phyloP scores from a whole-genome alignment of 2,113 vertebrate genomes.

The Ariopsis seemanni region DNA sequence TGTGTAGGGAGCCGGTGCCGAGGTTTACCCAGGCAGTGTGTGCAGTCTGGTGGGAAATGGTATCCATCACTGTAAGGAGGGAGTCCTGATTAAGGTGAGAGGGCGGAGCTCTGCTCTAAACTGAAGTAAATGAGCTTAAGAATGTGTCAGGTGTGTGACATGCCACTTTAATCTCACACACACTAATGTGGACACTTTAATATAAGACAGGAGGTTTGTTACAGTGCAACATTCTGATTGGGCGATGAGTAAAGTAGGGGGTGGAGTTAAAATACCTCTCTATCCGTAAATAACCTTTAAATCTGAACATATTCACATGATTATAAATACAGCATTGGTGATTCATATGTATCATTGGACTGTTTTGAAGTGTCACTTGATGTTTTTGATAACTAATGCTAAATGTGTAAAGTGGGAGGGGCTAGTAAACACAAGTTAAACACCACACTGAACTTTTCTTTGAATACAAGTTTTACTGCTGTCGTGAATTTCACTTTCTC shows the following conservation, averaged over 20 bases:
- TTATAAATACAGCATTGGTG: neutral
- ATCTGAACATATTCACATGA: neutral
- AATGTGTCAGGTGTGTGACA: neutral
- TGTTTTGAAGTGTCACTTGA: neutral
- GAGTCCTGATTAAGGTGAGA: slow-evolving; percentile 93
- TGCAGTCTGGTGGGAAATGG: slow-evolving; percentile 83
- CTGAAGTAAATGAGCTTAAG: neutral
- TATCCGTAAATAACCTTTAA: neutral
- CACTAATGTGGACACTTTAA: neutral
- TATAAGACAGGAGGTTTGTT: neutral
- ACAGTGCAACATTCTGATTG: neutral
- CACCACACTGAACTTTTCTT: neutral
- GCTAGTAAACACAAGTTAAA: neutral
- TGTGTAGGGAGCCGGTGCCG: slow-evolving; percentile 87
- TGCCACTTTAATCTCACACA: neutral
- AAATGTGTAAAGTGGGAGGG: neutral
- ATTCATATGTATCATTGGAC: neutral
- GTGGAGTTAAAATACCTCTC: neutral
- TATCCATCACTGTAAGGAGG: slow-evolving; percentile 96
- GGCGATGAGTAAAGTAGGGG: neutral
- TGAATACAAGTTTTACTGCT: neutral
- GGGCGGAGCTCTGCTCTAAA: neutral
- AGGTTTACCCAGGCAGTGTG: slow-evolving; percentile 89
- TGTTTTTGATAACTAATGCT: neutral
- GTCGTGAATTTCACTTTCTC: neutral